Evolutionary conservation across 2,888 invertebrate species (phyloP).

Genomic region (Mythimna ferrago): DNA sequence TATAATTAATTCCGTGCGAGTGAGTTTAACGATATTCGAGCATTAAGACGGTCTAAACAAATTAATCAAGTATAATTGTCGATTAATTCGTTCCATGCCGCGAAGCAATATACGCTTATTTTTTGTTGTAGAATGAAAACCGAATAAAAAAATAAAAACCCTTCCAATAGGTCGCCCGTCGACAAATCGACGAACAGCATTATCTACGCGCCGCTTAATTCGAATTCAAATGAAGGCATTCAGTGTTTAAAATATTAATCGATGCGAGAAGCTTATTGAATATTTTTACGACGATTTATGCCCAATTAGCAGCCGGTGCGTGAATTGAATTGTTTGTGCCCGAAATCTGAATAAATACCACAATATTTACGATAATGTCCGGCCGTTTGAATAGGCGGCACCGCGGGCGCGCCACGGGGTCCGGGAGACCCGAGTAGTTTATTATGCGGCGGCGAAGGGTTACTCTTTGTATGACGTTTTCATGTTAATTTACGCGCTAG

Average conservation of each 20-base stretch:
- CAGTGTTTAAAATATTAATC: constrained; percentile 85
- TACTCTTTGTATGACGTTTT: constrained; percentile 87
- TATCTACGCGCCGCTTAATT: constrained; percentile 83
- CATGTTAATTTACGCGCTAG: constrained; percentile 83
- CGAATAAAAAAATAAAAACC: constrained; percentile 73
- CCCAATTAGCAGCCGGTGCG: constrained; percentile 89
- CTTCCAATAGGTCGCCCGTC: constrained; percentile 73
- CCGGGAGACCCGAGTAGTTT: constrained; percentile 75
- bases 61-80: constrained; percentile 71
- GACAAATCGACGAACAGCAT: constrained; percentile 81
- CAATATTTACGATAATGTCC: constrained; percentile 90
- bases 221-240: constrained; percentile 87
- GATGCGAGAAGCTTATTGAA: constrained; percentile 88
- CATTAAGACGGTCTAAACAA: constrained; percentile 73
- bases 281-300: constrained; percentile 89
- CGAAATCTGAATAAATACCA: constrained; percentile 89
- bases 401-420: constrained; percentile 82
- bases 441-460: constrained; percentile 87
- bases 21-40: constrained; percentile 71
- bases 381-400: constrained; percentile 83
- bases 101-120: constrained; percentile 59
- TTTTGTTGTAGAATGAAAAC: constrained; percentile 62
- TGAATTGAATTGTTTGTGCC: constrained; percentile 90
- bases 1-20: constrained; percentile 74
- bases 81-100: constrained; percentile 71